Percentiles rank a stretch among this genome's conserved stretches.
phyloP scores from a whole-genome alignment of 1,140 invertebrate genomes.

The Heliconius himera region DNA sequence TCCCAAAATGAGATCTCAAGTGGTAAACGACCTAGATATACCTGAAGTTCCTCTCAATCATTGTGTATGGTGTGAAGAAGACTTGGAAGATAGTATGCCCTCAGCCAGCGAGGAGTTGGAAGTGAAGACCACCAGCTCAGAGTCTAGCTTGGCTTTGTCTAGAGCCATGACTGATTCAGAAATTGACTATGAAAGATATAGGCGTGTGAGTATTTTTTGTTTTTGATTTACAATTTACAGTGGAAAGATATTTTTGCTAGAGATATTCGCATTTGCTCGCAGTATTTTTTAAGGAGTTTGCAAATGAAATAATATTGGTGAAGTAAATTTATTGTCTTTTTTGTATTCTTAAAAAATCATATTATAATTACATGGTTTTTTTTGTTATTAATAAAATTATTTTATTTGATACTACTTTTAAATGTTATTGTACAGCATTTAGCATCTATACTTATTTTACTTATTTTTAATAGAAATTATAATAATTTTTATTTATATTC shows the following conservation, averaged over 20 bases:
- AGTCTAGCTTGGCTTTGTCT: conserved; percentile 63
- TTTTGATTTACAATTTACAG: neutral
- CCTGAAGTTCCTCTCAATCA: conserved; percentile 58
- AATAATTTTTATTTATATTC: conserved; percentile 18
- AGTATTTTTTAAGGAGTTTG: neutral
- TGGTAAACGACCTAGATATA: conserved; percentile 66
- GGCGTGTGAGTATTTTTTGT: conserved; percentile 50
- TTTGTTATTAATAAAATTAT: too few species aligned
- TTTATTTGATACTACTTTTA: too few species aligned
- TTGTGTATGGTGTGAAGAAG: conserved; percentile 55
- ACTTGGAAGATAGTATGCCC: conserved; percentile 47
- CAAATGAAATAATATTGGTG: too few species aligned
- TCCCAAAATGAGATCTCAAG: conserved; percentile 59
- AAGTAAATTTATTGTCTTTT: too few species aligned
- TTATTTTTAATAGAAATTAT: too few species aligned
- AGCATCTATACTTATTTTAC: too few species aligned
- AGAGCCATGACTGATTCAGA: conserved; percentile 71
- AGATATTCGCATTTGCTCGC: neutral
- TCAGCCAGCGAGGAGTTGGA: conserved; percentile 47
- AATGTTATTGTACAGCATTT: too few species aligned
- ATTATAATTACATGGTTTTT: too few species aligned
- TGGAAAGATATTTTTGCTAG: neutral
- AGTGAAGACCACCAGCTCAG: conserved; percentile 47
- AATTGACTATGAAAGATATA: conserved; percentile 63
- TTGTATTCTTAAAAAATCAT: too few species aligned